Evolutionary conservation across 2,797 vertebrate species (phyloP), one percentile per base, ranked within the genome.

Genomic region (Smutsia gigantea): DNA sequence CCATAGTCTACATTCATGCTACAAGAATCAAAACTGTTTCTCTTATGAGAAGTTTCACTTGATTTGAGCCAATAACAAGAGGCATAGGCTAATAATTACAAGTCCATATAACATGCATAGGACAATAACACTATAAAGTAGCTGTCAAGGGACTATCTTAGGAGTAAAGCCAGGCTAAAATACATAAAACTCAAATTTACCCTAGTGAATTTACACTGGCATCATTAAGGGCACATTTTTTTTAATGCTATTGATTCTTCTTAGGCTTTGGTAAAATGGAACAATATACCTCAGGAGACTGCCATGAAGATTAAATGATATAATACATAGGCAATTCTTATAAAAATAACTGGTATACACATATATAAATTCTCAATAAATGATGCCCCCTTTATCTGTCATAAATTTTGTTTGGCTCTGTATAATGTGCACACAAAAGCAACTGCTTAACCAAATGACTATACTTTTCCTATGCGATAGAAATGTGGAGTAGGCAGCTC

Each of bases 371-470:
- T 69, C 27, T 93, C 39, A 90, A 39, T 34, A 72, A 90, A 75
- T 37, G 11, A 90, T 42, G 55, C 5, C 29, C 5, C 74, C 82
- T 94, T 96, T 39, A 90, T 88, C 37, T 64, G 21, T 53, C 77
- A 77, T 51, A 37, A 90, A 92, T 90, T 74, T 55, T 81, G 34
- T 90, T 63, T 71, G 71, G 25, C 49, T 96, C 46, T 5, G 61
- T 77, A 51, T 74, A 87, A 88, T 0, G 91, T 29, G 12, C 19
- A 64, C 8, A 74, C 2, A 75, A 90, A 91, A 79, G 14, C 49
- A 90, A n/a, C 17, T 87, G 23, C 64, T 85, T 95, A 90, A 87
- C 31, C 27, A 90, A 93, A 57, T n/a, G 42, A 59, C n/a, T 69
- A 53, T 29, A 23, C 8, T 57, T 39, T 72, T 57, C 49, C 46